Conservation (phyloP, 2,888 invertebrate genomes). For the Incurvaria masculella region DNA sequence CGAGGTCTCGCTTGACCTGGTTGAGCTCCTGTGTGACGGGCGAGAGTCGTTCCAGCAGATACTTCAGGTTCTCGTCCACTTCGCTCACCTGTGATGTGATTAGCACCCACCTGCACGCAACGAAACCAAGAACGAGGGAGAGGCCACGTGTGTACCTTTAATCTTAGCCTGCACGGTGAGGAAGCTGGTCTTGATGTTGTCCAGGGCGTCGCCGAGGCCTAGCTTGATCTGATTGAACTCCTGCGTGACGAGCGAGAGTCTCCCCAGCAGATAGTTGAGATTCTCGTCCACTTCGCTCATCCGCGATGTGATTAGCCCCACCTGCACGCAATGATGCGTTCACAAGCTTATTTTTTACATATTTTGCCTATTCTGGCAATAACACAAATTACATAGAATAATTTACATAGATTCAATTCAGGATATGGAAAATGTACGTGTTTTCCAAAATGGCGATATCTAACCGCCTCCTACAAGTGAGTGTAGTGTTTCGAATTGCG, state of each 20-base stretch:
- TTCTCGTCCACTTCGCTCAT: slow-evolving; percentile 79
- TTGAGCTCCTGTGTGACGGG: slow-evolving; percentile 83
- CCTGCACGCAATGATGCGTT: slow-evolving; percentile 37
- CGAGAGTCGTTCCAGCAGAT: slow-evolving; percentile 72
- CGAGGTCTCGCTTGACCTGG: slow-evolving; percentile 72
- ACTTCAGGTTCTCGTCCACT: slow-evolving; percentile 80
- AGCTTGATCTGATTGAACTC: slow-evolving; percentile 81
- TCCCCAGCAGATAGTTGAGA: slow-evolving; percentile 76
- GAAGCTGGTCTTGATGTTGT: slow-evolving; percentile 66
- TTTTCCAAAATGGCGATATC: no score
- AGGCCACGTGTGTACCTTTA: slow-evolving; percentile 23
- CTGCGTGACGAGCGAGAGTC: slow-evolving; percentile 75
- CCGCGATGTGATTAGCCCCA: slow-evolving; percentile 70
- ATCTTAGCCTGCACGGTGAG: slow-evolving; percentile 52
- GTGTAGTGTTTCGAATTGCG: no score
- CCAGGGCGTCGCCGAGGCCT: slow-evolving; percentile 69
- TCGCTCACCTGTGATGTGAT: slow-evolving; percentile 75
- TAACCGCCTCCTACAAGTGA: no score
- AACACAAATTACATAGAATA: no score
- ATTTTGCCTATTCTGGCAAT: no score
- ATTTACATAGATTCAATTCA: no score
- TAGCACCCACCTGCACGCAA: slow-evolving; percentile 71
- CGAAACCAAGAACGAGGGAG: background rate
- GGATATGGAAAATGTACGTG: no score
- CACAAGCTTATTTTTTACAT: no score